Conservation (phyloP, 2,113 vertebrate species). For the Corvus hawaiiensis region DNA sequence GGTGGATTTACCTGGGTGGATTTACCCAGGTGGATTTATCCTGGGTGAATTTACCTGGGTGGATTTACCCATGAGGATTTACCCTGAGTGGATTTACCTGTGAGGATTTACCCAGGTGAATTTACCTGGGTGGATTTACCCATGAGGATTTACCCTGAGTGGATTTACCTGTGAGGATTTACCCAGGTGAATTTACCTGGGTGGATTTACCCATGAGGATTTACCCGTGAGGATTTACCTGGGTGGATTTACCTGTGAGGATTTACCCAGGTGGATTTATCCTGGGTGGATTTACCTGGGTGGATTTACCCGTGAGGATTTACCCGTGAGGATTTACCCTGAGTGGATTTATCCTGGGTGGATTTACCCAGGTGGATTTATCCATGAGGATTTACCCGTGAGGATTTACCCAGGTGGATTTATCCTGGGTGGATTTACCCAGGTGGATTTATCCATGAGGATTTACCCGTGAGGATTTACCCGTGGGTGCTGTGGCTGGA, state of each 20-base stretch:
- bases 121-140: neutral
- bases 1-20: too few species aligned
- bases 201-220: neutral
- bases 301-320: slow-evolving; percentile 37
- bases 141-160: fast-evolving
- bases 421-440: neutral
- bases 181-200: slow-evolving; percentile 45
- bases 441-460: fast-evolving
- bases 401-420: neutral
- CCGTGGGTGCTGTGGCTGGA: slow-evolving; percentile 61
- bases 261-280: too few species aligned
- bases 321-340: neutral
- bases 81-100: neutral
- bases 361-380: neutral
- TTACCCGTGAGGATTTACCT: neutral
- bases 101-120: slow-evolving; percentile 62
- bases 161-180: neutral
- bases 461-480: slow-evolving; percentile 49
- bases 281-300: too few species aligned
- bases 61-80: neutral
- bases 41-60: neutral
- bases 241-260: too few species aligned
- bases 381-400: neutral
- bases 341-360: neutral
- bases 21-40: neutral